Evolutionary conservation across 2,888 invertebrate genomes (phyloP), one percentile per base, ranked within the genome.

Genomic region (Ceraclea dissimilis): DNA sequence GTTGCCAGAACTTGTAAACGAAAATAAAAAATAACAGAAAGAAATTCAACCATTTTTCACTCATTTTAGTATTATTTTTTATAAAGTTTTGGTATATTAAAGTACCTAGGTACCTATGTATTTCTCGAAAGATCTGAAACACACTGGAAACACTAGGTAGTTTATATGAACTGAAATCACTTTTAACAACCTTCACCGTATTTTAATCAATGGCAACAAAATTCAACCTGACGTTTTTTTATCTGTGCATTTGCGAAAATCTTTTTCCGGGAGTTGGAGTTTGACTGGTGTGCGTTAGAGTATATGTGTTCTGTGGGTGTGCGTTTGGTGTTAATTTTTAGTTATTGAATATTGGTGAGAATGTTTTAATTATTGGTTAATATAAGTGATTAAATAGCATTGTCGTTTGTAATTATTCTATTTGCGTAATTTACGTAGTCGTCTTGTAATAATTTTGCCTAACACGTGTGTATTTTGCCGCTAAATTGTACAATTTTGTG

Each of bases 231-330:
- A n/a, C n/a, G 11, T 16, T 13, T 13, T 39, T 39, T 39, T 39
- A n/a, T 16, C 16, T 13, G 5, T 13, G 39, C 13, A 39, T 2
- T 39, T 13, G 39, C 13, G 8, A 4, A 39, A 39, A 39, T 39
- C 39, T 57, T 57, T 57, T 57, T 57, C 52, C 57, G 57, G 57
- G 57, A 54, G 53, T 57, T 57, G 52, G 52, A 52, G 17, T 26
- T 22, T 54, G 54, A 57, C 47, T 51, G 48, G 57, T 57, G 57
- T 54, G n/a, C n/a, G n/a, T n/a, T n/a, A n/a, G n/a, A n/a, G n/a
- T n/a, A n/a, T n/a, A n/a, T n/a, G n/a, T n/a, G n/a, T n/a, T n/a
- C n/a, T n/a, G n/a, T n/a, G n/a, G n/a, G n/a, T n/a, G n/a, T n/a
- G 57, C 57, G 54, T 57, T 54, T 57, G 44, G 39, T 39, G 39